A percentile compares a stretch with the other conserved stretches of the same genome.
These are phyloP conservation scores for Albula goreensis DNA, from an alignment of 2,113 vertebrate species.

Conservation along the genomic window DNA sequence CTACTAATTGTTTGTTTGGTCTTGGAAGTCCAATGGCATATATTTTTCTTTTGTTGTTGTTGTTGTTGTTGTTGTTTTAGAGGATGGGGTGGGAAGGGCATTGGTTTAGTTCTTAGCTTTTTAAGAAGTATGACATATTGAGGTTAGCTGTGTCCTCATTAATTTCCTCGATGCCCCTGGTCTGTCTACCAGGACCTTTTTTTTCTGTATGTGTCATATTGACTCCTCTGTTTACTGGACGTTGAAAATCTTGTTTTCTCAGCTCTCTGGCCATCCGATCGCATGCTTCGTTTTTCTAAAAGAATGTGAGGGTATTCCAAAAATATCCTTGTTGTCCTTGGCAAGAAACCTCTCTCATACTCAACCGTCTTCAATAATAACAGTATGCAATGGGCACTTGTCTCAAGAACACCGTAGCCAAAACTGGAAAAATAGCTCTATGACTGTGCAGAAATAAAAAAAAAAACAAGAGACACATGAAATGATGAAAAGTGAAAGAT, in stretches of 20 bases:
- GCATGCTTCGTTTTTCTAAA: not conserved
- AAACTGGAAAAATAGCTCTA: not conserved
- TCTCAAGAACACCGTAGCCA: not conserved
- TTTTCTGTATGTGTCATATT: too few relatives aligned
- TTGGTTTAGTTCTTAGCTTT: not conserved
- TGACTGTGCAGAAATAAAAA: conserved; percentile 1
- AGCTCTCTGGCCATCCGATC: not conserved
- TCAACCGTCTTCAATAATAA: not conserved
- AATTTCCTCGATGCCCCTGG: not conserved
- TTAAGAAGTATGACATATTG: not conserved
- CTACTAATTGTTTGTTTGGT: not conserved
- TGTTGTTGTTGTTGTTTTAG: too few relatives aligned
- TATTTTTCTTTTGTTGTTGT: too few relatives aligned
- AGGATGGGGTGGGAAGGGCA: not conserved
- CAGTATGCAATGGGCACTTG: conserved; percentile 12
- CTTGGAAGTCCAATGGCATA: too few relatives aligned
- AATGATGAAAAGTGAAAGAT: not conserved
- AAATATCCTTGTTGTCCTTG: conserved; percentile 16
- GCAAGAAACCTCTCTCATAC: not conserved
- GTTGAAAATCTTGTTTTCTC: conserved; percentile 5
- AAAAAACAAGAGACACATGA: not conserved
- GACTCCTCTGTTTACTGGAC: not conserved
- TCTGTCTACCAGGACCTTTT: not conserved
- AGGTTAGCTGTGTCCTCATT: not conserved
- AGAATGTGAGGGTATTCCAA: conserved; percentile 27